Conservation (phyloP, 2,888 invertebrate genomes). For the Mesoligia furuncula region DNA sequence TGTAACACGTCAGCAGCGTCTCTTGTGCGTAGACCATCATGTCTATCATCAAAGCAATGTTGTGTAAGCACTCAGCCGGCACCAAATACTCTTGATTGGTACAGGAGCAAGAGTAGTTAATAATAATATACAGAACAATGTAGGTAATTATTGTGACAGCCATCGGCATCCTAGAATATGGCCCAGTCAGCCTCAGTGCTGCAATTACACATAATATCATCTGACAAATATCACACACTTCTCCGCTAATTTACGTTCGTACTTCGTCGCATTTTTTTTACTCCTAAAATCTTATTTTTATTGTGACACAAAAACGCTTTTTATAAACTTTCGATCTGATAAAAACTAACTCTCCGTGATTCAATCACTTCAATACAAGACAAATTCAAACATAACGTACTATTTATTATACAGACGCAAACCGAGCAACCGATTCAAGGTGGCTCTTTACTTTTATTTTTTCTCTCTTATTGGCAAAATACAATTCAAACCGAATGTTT, state of each 20-base stretch:
- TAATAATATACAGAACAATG: constrained; percentile 50
- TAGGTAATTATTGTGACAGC: constrained; percentile 42
- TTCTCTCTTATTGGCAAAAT: constrained; percentile 43
- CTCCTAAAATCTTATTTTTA: constrained; percentile 22
- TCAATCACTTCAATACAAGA: constrained; percentile 32
- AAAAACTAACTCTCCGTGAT: constrained; percentile 36
- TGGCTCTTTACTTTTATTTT: constrained; percentile 51
- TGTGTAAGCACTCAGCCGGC: constrained; percentile 44
- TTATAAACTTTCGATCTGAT: constrained; percentile 24
- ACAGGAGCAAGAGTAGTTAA: constrained; percentile 44
- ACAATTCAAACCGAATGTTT: constrained; percentile 37
- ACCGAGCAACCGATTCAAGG: constrained; percentile 39
- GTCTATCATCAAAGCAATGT: constrained; percentile 56
- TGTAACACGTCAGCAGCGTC: constrained; percentile 36
- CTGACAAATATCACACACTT: background rate
- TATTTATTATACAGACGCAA: constrained; percentile 37
- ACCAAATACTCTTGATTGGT: constrained; percentile 47
- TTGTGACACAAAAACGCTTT: constrained; percentile 23
- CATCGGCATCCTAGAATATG: constrained; percentile 21
- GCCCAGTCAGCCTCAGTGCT: constrained; percentile 6
- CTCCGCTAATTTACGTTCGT: constrained; percentile 12
- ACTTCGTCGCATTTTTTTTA: background rate
- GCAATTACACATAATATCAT: background rate
- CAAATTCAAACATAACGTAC: constrained; percentile 27
- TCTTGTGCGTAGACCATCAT: constrained; percentile 50